Evolutionary conservation across 2,888 invertebrate genomes (phyloP).

Genomic region (Ophraella communa): DNA sequence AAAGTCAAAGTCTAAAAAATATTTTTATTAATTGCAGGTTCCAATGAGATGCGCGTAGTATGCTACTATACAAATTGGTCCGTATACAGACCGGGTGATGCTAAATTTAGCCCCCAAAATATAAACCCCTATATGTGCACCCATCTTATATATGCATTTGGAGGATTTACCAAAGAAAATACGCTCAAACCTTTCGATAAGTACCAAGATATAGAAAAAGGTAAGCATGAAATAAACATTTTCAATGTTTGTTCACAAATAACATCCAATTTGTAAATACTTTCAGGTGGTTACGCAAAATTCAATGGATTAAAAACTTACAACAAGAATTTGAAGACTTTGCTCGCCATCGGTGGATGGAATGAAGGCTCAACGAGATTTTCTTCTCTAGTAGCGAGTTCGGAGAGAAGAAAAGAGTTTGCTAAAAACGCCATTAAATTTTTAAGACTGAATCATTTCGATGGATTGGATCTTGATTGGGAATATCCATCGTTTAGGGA

Average conservation of each 20-base stretch:
- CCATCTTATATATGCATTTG: slow-evolving; percentile 92
- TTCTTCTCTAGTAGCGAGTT: slow-evolving; percentile 85
- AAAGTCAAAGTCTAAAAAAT: neutral
- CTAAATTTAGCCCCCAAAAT: slow-evolving; percentile 90
- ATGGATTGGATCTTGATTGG: slow-evolving; percentile 93
- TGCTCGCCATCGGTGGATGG: slow-evolving; percentile 93
- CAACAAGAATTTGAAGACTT: slow-evolving; percentile 88
- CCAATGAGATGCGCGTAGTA: slow-evolving; percentile 76
- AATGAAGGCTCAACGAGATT: slow-evolving; percentile 89
- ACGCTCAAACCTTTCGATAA: slow-evolving; percentile 91
- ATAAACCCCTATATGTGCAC: slow-evolving; percentile 95
- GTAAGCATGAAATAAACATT: slow-evolving; percentile 59
- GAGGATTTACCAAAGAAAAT: slow-evolving; percentile 90
- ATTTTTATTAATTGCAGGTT: slow-evolving; percentile 54
- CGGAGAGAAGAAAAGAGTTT: slow-evolving; percentile 78
- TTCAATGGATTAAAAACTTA: slow-evolving; percentile 92
- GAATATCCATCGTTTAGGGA: slow-evolving; percentile 85
- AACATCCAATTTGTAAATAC: neutral
- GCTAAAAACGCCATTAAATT: slow-evolving; percentile 86
- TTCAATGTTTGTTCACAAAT: neutral
- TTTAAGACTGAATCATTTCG: slow-evolving; percentile 89
- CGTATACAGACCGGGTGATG: slow-evolving; percentile 87
- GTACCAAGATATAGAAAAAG: slow-evolving; percentile 95
- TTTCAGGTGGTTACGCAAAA: slow-evolving; percentile 88
- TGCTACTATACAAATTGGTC: slow-evolving; percentile 96